phyloP scores from a whole-genome alignment of 92 coral and sea anemone species.

The Zoanthus solanderi region DNA sequence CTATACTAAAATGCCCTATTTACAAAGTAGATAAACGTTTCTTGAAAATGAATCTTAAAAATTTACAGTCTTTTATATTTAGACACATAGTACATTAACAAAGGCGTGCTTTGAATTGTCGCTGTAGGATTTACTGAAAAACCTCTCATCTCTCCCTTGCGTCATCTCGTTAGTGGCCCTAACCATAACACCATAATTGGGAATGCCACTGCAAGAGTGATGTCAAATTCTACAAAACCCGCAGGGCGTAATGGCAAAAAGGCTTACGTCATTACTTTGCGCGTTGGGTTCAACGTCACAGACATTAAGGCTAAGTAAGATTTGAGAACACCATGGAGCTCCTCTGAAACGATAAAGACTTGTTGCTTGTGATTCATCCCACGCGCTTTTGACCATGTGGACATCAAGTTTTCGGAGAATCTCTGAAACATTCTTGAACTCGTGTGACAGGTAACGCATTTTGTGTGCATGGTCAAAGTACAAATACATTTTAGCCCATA shows the following conservation, averaged over 20 bases:
- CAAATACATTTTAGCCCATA: slow-evolving; percentile 44
- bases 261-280: slow-evolving; percentile 5
- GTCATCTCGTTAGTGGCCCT: slow-evolving; percentile 33
- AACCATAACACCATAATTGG: slow-evolving; percentile 39
- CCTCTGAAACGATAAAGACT: slow-evolving; percentile 37
- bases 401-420: slow-evolving; percentile 53
- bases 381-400: slow-evolving; percentile 45
- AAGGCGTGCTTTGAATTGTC: slow-evolving; percentile 34
- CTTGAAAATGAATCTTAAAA: neutral
- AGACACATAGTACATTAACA: slow-evolving; percentile 35
- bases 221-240: slow-evolving; percentile 39
- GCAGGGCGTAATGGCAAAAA: slow-evolving; percentile 37
- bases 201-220: slow-evolving; percentile 34
- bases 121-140: slow-evolving; percentile 43
- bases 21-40: too few relatives aligned
- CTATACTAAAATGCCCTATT: too few relatives aligned
- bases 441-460: slow-evolving; percentile 39
- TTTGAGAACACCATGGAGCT: slow-evolving; percentile 47
- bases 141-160: slow-evolving; percentile 26
- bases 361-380: slow-evolving; percentile 64
- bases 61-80: neutral
- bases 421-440: slow-evolving; percentile 45
- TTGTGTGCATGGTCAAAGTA: slow-evolving; percentile 64
- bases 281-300: slow-evolving; percentile 56
- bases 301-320: slow-evolving; percentile 45